phyloP scores from a whole-genome alignment of 92 coral and sea anemone species.

The Montipora capitata region DNA sequence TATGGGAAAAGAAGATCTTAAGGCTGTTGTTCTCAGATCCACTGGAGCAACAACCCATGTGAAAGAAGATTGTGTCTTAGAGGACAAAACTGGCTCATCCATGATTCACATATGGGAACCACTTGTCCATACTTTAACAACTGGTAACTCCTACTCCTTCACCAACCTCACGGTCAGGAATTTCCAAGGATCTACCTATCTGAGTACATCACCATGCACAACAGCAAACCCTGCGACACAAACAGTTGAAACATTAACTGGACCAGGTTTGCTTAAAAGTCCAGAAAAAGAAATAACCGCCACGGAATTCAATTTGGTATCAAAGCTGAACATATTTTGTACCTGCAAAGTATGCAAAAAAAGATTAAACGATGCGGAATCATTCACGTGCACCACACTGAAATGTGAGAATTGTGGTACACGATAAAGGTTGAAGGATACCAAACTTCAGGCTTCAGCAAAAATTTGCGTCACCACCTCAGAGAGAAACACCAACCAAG shows the following conservation, averaged over 20 bases:
- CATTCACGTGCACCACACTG: conserved; percentile 48
- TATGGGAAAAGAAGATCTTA: conserved; percentile 68
- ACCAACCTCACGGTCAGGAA: conserved; percentile 41
- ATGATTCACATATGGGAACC: conserved; percentile 81
- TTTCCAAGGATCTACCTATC: conserved; percentile 67
- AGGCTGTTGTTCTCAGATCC: conserved; percentile 60
- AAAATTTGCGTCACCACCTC: conserved; percentile 33
- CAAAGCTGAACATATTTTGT: conserved; percentile 58
- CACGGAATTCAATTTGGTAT: conserved; percentile 30
- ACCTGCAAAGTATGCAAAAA: conserved; percentile 59
- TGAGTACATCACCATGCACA: conserved; percentile 48
- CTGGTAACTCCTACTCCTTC: conserved; percentile 47
- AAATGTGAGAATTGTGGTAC: conserved; percentile 51
- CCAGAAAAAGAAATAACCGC: conserved; percentile 57
- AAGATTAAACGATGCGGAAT: conserved; percentile 37
- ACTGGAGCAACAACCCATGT: conserved; percentile 61
- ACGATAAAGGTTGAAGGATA: conserved; percentile 43
- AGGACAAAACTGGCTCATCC: conserved; percentile 73
- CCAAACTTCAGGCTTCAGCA: conserved; percentile 30
- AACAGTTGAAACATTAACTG: conserved; percentile 55
- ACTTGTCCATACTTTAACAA: conserved; percentile 44
- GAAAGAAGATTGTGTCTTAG: conserved; percentile 79
- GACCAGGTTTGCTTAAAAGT: conserved; percentile 57
- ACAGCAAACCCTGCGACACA: conserved; percentile 53
- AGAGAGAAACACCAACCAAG: conserved; percentile 45